phyloP scores from a whole-genome alignment of 2,113 vertebrate genomes.

The Eleginops maclovinus region DNA sequence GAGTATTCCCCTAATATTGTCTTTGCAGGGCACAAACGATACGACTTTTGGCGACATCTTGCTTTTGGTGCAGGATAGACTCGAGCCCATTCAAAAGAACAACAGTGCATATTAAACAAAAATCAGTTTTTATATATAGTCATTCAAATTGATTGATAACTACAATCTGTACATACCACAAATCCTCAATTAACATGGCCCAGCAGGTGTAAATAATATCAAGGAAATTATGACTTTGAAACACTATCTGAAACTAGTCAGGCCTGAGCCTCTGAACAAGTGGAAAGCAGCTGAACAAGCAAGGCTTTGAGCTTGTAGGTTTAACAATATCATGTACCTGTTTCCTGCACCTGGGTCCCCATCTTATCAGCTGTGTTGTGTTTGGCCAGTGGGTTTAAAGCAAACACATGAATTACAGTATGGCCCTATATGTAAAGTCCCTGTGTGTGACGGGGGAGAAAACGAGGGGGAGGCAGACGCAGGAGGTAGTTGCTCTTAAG shows the following conservation, averaged over 20 bases:
- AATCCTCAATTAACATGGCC: background rate
- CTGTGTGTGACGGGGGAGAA: background rate
- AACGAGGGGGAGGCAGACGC: background rate
- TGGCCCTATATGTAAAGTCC: slow-evolving; percentile 14
- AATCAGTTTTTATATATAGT: slow-evolving; percentile 16
- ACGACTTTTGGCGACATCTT: slow-evolving; percentile 68
- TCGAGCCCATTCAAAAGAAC: slow-evolving; percentile 34
- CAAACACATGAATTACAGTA: slow-evolving; percentile 48
- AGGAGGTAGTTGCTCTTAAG: slow-evolving; percentile 30
- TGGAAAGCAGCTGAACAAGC: slow-evolving; percentile 60
- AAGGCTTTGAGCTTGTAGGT: slow-evolving; percentile 33
- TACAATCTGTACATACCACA: background rate
- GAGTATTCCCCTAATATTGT: slow-evolving; percentile 14
- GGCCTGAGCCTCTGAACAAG: slow-evolving; percentile 13
- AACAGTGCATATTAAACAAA: slow-evolving; percentile 38
- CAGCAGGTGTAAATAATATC: background rate
- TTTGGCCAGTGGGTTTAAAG: slow-evolving; percentile 61
- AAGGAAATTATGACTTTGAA: background rate
- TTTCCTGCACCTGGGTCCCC: slow-evolving; percentile 5
- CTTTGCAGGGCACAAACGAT: slow-evolving; percentile 11
- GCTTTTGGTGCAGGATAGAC: slow-evolving; percentile 70
- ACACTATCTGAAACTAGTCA: background rate
- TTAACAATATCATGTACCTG: slow-evolving; percentile 35
- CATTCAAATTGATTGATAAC: slow-evolving; percentile 24
- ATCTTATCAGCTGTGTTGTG: slow-evolving; percentile 54